phyloP scores from a whole-genome alignment of 2,113 vertebrate species.

The Callopanchax toddi region DNA sequence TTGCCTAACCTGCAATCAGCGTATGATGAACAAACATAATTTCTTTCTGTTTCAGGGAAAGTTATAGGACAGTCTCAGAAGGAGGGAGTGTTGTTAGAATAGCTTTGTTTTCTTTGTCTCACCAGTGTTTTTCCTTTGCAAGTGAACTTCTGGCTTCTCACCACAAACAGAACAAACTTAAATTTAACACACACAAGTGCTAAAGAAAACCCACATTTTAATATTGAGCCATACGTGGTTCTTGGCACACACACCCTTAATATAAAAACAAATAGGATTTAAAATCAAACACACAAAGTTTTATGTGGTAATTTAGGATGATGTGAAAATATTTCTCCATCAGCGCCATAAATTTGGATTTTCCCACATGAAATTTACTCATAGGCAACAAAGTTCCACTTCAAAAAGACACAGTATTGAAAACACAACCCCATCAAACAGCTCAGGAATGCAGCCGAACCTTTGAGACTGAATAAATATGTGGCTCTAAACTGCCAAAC shows the following conservation, averaged over 20 bases:
- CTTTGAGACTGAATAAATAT: slow-evolving; percentile 64
- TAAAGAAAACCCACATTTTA: slow-evolving; percentile 1
- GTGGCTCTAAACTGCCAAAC: slow-evolving; percentile 40
- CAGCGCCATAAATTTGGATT: not conserved
- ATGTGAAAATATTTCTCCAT: slow-evolving; percentile 33
- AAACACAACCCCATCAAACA: slow-evolving; percentile 38
- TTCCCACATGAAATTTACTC: slow-evolving; percentile 15
- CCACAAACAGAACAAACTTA: too few relatives aligned
- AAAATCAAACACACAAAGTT: slow-evolving; percentile 39
- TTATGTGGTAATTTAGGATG: slow-evolving; percentile 18
- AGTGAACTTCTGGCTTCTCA: too few relatives aligned
- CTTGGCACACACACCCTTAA: too few relatives aligned
- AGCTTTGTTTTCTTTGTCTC: too few relatives aligned
- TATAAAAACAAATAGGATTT: too few relatives aligned
- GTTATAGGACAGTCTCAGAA: not conserved
- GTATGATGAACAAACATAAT: slow-evolving; percentile 14
- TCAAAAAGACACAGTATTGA: slow-evolving; percentile 44
- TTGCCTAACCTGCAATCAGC: slow-evolving; percentile 6
- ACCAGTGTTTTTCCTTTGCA: too few relatives aligned
- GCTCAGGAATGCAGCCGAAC: slow-evolving; percentile 49
- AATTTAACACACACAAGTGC: slow-evolving; percentile 8
- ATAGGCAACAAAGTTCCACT: slow-evolving; percentile 18
- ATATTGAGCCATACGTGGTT: not conserved
- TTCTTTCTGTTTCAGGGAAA: slow-evolving; percentile 3
- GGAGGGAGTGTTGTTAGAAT: too few relatives aligned